Base-by-base conservation (phyloP, 2,888 invertebrate genomes). In the Lacanobia wlatinum region DNA sequence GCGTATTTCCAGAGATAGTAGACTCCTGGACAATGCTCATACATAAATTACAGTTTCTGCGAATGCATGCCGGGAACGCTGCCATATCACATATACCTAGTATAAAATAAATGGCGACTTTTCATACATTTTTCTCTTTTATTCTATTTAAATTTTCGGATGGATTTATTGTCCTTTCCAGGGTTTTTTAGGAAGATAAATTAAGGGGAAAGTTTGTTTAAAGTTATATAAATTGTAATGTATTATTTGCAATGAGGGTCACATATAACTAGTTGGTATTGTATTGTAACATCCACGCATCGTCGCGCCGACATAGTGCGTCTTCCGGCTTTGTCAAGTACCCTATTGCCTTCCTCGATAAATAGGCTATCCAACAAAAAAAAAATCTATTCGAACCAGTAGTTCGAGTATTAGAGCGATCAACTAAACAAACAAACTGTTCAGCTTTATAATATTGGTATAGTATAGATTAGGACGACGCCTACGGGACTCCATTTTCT, bases 11-110 rank as follows among this genome's bases (percentile, higher is more conserved):
- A 91, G 86, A 73, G 83, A 87, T 84, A 82, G 78, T 77, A n/a
- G 40, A 55, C 81, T 87, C 76, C 82, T 84, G 88, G 87, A 87
- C 90, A 88, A 87, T 85, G 87, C 83, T 89, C 88, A 87, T 90
- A 89, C 89, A 92, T 92, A 92, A 92, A 92, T 92, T 91, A 90
- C 87, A 78, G 86, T 90, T 90, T 87, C 87, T 86, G 88, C 87
- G 86, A 90, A 88, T 88, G 89, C 85, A 82, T 23, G 77, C 70
- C 72, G 87, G 89, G 86, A 87, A 87, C 87, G 56, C 43, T 87
- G 87, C 87, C 89, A 87, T 89, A 82, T 87, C 85, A 76, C 74
- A 78, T 82, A 83, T 82, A 83, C 48, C 65, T 50, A 63, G 48
- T 34, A 58, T 50, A 80, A 73, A 80, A 46, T 80, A 78, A 28